Base-by-base conservation (phyloP, 1,140 invertebrate species). In the Sarcophaga peregrina region DNA sequence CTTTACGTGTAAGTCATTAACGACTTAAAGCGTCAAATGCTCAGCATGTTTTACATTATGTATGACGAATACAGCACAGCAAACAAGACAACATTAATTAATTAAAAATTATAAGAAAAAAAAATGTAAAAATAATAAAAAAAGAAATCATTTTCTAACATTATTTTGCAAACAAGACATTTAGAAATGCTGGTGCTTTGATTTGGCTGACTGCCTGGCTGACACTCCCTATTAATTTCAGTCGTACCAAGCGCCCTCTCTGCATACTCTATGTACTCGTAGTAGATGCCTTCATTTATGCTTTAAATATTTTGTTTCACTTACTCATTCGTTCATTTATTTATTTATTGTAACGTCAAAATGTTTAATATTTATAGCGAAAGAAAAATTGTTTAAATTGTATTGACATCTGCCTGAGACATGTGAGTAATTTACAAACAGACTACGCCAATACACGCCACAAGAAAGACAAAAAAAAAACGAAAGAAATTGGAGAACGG, bases 351-450 rank as follows among this genome's bases (percentile, higher is more conserved):
- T 58, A 58, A 58, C 54, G 54, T 58, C 54, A 58, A 58, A 58
- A n/a, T 58, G n/a, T 17, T 68, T 68, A 68, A 68, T 25, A 68
- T 68, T 68, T 17, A 68, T 68, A 20, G 62, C 6, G 17, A 68
- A 20, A 68, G 62, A 68, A 68, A 68, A 68, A 62, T 68, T 68
- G 15, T 76, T 78, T 50, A 52, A 78, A 50, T 78, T 25, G n/a
- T 50, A 78, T 78, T 78, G 75, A 78, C 75, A 78, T 78, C 75
- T 78, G 75, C 75, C 50, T 78, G 13, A 78, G 75, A 78, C 75
- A 78, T 78, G 75, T 50, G 62, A 68, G 75, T 78, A 50, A 78
- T 78, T 78, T 78, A 78, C 75, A 78, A 78, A 20, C 75, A 78
- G 17, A 13, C 15, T 5, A 46, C 17, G 37, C 62, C 8, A 17